phyloP scores from a whole-genome alignment of 1,140 invertebrate genomes.

The Panulirus ornatus region DNA sequence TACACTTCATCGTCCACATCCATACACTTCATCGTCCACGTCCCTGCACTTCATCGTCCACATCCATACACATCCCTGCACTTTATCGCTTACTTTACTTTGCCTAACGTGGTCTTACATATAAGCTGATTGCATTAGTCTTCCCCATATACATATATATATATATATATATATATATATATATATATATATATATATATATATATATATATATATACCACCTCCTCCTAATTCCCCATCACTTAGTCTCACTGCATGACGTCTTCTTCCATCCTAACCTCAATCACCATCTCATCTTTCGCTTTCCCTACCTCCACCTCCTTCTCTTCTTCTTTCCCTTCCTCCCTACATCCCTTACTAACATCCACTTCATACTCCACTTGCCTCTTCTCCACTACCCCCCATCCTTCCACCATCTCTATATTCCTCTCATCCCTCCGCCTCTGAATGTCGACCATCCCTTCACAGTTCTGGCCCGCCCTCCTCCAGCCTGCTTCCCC shows the following conservation, averaged over 20 bases:
- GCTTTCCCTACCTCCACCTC: background rate
- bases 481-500: background rate
- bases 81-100: too few species aligned
- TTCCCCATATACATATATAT: too few species aligned
- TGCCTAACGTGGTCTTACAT: too few species aligned
- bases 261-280: too few species aligned
- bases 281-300: background rate
- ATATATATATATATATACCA: too few species aligned
- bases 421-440: background rate
- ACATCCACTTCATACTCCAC: background rate
- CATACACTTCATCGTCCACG: too few species aligned
- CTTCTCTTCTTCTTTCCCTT: background rate
- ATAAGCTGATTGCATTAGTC: too few species aligned
- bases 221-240: background rate
- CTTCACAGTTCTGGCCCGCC: background rate
- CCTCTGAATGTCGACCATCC: background rate
- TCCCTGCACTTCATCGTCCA: too few species aligned
- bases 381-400: background rate
- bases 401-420: background rate
- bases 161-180: too few species aligned
- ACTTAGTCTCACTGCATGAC: background rate
- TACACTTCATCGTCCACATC: too few species aligned
- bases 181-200: too few species aligned
- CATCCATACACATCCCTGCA: too few species aligned
- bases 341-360: background rate